phyloP scores from a whole-genome alignment of 2,113 vertebrate species.

The Gadus chalcogrammus region DNA sequence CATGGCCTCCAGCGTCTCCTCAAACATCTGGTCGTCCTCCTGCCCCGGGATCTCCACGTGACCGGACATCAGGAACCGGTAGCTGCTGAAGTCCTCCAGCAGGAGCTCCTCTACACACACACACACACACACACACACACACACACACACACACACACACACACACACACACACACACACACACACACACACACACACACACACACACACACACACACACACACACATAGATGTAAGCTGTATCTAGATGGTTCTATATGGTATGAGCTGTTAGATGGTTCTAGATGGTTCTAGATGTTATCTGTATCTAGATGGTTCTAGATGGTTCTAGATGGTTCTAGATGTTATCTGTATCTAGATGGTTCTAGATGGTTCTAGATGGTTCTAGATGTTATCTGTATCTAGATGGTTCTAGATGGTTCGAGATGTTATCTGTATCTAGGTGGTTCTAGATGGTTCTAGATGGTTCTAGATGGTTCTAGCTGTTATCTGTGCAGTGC shows the following conservation, averaged over 20 bases:
- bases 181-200: background rate
- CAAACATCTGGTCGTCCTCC: slow-evolving; percentile 88
- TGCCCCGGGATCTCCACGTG: slow-evolving; percentile 85
- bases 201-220: no score
- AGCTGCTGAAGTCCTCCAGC: slow-evolving; percentile 83
- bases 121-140: slow-evolving; percentile 3
- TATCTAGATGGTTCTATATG: background rate
- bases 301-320: background rate
- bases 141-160: background rate
- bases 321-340: no score
- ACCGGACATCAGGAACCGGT: slow-evolving; percentile 85
- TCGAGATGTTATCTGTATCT: no score
- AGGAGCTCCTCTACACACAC: slow-evolving; percentile 80
- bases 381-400: no score
- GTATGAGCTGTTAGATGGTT: background rate
- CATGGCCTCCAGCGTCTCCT: slow-evolving; percentile 93
- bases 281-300: no score
- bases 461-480: no score
- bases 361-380: no score
- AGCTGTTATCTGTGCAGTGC: background rate
- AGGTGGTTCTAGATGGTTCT: no score
- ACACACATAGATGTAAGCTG: no score
- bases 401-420: no score
- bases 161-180: slow-evolving; percentile 5
- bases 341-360: no score